Evolutionary conservation across 2,888 invertebrate species (phyloP).

Genomic region (Sphaerophoria rueppellii): DNA sequence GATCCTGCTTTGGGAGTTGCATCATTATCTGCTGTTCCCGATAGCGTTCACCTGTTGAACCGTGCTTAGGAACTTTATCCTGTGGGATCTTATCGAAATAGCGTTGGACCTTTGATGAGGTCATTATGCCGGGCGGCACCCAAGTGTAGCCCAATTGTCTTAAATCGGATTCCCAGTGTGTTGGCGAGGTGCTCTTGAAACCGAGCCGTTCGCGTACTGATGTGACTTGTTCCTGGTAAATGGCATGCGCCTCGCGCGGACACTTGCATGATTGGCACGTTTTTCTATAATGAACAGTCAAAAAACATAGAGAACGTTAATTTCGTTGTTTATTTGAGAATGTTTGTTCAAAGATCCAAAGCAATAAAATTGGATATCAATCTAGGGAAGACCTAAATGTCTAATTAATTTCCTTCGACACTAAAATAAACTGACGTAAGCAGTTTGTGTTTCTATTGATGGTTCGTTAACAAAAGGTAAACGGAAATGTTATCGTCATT

Average conservation of each 20-base stretch:
- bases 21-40: constrained; percentile 91
- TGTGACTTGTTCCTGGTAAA: constrained; percentile 93
- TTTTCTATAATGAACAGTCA: constrained; percentile 86
- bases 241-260: constrained; percentile 93
- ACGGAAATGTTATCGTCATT: constrained; percentile 13
- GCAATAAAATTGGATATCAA: neutral
- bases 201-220: constrained; percentile 89
- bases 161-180: constrained; percentile 84
- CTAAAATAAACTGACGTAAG: too few species aligned
- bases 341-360: neutral
- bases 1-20: constrained; percentile 97
- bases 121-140: constrained; percentile 83
- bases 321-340: constrained; percentile 17
- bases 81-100: constrained; percentile 95
- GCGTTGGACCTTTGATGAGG: constrained; percentile 85
- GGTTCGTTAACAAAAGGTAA: neutral
- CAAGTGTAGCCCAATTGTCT: constrained; percentile 89
- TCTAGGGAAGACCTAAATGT: neutral
- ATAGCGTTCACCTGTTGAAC: constrained; percentile 90
- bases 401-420: constrained; percentile 5
- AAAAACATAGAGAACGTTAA: constrained; percentile 15
- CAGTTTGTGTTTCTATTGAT: constrained; percentile 27
- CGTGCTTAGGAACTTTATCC: constrained; percentile 89
- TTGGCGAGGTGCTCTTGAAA: constrained; percentile 83
- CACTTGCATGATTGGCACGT: constrained; percentile 97